Evolutionary conservation across 1,140 invertebrate species (phyloP).

Genomic region (Brachionus sp.): DNA sequence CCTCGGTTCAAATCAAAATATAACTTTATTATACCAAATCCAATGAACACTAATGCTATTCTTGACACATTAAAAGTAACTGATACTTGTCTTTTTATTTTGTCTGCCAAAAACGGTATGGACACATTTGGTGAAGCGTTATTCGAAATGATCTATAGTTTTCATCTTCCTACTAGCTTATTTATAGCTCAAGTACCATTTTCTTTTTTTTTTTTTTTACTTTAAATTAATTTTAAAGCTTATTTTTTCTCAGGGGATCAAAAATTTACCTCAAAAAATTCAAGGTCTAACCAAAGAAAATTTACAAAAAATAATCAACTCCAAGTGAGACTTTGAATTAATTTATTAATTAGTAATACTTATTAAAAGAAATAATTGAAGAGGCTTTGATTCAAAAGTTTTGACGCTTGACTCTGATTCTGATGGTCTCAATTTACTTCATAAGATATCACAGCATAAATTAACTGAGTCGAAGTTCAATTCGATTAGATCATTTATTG

Average conservation of each 20-base stretch:
- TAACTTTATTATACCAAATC: conserved; percentile 40
- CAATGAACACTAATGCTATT: conserved; percentile 2
- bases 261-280: conserved; percentile 59
- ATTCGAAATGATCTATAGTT: conserved; percentile 26
- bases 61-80: conserved; percentile 36
- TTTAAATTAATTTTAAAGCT: neutral
- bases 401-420: conserved; percentile 69
- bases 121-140: conserved; percentile 36
- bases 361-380: conserved; percentile 42
- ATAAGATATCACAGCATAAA: conserved; percentile 77
- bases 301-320: conserved; percentile 71
- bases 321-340: conserved; percentile 62
- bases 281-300: conserved; percentile 70
- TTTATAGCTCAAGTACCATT: neutral
- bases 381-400: conserved; percentile 76
- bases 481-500: conserved; percentile 73
- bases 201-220: neutral
- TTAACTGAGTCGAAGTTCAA: conserved; percentile 69
- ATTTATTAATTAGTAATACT: neutral
- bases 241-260: neutral
- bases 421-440: conserved; percentile 74
- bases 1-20: conserved; percentile 27
- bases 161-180: neutral
- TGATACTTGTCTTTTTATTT: conserved; percentile 25
- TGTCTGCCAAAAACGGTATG: conserved; percentile 33